Evolutionary conservation across 2,797 vertebrate species (phyloP).

Genomic region (Garrulus glandarius): DNA sequence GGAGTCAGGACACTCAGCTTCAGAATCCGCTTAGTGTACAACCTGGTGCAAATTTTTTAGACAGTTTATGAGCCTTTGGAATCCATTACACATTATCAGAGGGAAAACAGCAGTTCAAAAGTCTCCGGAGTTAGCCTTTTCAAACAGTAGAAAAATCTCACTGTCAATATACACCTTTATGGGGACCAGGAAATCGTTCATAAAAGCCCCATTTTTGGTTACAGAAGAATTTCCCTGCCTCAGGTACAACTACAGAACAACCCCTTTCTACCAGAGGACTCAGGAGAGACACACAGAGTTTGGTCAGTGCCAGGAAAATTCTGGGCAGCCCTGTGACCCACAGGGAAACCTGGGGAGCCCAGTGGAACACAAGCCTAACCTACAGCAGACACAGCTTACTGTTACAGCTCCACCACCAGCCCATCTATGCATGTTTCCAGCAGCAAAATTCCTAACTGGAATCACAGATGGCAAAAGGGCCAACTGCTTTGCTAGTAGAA

Average conservation of each 20-base stretch:
- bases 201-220: not conserved
- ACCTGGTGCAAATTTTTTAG: not conserved
- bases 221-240: not conserved
- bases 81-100: not conserved
- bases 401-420: not conserved
- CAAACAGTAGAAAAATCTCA: not conserved
- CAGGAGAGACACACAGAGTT: not conserved
- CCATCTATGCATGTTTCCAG: not conserved
- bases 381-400: not conserved
- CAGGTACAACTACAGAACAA: not conserved
- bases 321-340: rapidly evolving
- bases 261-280: not conserved
- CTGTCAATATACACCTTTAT: not conserved
- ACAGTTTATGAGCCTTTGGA: not conserved
- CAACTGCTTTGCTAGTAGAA: not conserved
- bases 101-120: not conserved
- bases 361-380: not conserved
- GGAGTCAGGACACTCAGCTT: not conserved
- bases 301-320: not conserved
- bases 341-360: not conserved
- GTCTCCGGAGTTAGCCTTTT: not conserved
- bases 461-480: not conserved
- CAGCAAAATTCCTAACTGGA: not conserved
- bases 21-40: not conserved
- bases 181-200: not conserved